phyloP scores from a whole-genome alignment of 2,797 vertebrate species.

The Oreochromis grahami region DNA sequence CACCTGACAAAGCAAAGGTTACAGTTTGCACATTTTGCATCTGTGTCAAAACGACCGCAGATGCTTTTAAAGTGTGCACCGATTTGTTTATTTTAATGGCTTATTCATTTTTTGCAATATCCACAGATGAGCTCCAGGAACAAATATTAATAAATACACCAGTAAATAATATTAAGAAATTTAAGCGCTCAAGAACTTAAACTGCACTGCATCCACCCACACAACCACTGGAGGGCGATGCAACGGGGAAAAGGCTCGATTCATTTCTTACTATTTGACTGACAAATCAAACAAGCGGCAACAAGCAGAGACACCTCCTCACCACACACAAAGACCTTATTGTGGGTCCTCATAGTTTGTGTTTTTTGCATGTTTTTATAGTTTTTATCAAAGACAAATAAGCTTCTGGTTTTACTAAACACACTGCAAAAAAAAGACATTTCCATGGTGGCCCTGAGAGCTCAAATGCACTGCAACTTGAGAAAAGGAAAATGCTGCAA shows the following conservation, averaged over 20 bases:
- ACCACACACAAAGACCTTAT: neutral
- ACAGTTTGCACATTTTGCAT: neutral
- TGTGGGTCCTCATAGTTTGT: neutral
- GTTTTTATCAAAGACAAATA: neutral
- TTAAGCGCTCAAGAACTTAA: neutral
- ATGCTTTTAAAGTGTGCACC: neutral
- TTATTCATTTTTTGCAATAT: neutral
- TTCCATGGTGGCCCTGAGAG: neutral
- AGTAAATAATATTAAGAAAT: neutral
- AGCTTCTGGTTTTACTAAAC: neutral
- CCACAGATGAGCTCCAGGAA: neutral
- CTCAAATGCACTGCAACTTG: neutral
- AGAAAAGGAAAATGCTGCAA: neutral
- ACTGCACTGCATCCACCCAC: neutral
- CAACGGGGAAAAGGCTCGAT: neutral
- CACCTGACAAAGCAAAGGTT: slow-evolving; percentile 37
- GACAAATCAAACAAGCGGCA: slow-evolving; percentile 16
- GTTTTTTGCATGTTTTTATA: neutral
- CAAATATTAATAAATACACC: neutral
- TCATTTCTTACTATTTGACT: neutral
- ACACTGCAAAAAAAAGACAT: neutral
- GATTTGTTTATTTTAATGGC: neutral
- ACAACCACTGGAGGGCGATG: slow-evolving; percentile 43
- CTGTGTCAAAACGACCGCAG: neutral
- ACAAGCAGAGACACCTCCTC: slow-evolving; percentile 15